phyloP scores from a whole-genome alignment of 2,797 vertebrate species.

The Hippoglossus hippoglossus region DNA sequence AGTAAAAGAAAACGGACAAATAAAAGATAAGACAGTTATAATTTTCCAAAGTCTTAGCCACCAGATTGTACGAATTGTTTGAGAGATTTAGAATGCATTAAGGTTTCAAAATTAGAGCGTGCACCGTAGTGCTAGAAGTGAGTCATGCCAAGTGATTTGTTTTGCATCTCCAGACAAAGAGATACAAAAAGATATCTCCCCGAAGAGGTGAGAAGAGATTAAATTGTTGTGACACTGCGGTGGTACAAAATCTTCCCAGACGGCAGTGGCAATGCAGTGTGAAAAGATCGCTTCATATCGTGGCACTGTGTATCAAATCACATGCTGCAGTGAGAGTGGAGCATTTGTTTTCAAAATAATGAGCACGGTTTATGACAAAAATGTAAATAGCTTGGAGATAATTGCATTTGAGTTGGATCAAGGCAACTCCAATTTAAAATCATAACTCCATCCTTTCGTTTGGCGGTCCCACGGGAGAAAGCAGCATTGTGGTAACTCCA shows the following conservation, averaged over 20 bases:
- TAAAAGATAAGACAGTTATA: constrained; percentile 46
- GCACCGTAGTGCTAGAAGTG: constrained; percentile 52
- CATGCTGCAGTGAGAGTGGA: constrained; percentile 58
- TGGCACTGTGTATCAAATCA: constrained; percentile 78
- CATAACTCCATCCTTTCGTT: constrained; percentile 73
- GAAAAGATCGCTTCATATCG: constrained; percentile 78
- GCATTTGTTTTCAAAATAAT: constrained; percentile 81
- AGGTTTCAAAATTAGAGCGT: constrained; percentile 51
- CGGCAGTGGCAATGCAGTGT: constrained; percentile 68
- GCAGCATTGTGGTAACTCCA: constrained; percentile 50
- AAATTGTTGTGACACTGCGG: constrained; percentile 79
- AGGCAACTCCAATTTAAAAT: constrained; percentile 78
- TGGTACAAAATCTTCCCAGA: constrained; percentile 77
- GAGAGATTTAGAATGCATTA: constrained; percentile 55
- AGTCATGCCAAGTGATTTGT: constrained; percentile 74
- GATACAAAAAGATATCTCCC: constrained; percentile 73
- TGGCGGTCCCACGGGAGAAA: constrained; percentile 55
- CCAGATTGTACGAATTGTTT: constrained; percentile 51
- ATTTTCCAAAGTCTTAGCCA: constrained; percentile 55
- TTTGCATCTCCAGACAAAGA: constrained; percentile 76
- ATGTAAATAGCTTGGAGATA: constrained; percentile 82
- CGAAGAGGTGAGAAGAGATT: constrained; percentile 79
- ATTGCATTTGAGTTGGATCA: constrained; percentile 79
- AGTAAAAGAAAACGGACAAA: constrained; percentile 51
- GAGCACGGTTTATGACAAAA: constrained; percentile 78